Percentiles rank a stretch among this genome's conserved stretches.
Evolutionary conservation across 1,140 invertebrate species (phyloP).

Genomic region (Radopholus similis): DNA sequence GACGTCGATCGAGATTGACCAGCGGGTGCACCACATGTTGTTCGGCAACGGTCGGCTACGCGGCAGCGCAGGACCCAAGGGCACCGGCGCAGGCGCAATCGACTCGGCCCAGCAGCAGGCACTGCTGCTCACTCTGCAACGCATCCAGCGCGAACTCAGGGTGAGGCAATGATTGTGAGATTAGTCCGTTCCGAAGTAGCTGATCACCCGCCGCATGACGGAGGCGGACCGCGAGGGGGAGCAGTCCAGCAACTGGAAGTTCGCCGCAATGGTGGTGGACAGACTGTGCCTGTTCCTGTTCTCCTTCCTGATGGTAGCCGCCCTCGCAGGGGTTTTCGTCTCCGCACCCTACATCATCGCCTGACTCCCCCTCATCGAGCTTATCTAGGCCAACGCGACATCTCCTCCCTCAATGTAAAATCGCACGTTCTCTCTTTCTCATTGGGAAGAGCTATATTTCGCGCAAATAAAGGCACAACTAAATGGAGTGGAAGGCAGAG

Average conservation of each 20-base stretch:
- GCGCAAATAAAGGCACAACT: no score
- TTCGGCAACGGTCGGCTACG: constrained; percentile 1
- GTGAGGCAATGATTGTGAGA: no score
- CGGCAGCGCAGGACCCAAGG: background rate
- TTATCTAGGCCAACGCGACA: background rate
- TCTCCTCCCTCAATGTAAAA: background rate
- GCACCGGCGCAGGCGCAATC: constrained; percentile 6
- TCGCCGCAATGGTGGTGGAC: constrained; percentile 65
- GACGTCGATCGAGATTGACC: constrained; percentile 52
- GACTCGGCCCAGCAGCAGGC: constrained; percentile 47
- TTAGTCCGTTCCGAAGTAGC: constrained; percentile 29
- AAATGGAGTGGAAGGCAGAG: background rate
- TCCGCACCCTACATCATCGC: constrained; percentile 56
- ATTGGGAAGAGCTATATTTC: no score
- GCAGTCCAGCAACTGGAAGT: constrained; percentile 64
- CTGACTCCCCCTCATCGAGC: constrained; percentile 4
- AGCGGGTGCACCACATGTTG: constrained; percentile 39
- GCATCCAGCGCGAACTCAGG: constrained; percentile 55
- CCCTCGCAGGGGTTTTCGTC: constrained; percentile 60
- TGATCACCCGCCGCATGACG: constrained; percentile 57
- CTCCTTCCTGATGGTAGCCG: constrained; percentile 61
- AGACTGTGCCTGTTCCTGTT: constrained; percentile 64
- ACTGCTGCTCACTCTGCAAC: constrained; percentile 47
- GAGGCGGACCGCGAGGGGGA: constrained; percentile 59
- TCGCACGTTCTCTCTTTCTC: no score